phyloP scores from a whole-genome alignment of 2,113 vertebrate genomes.

The Eupsittula cactorum region DNA sequence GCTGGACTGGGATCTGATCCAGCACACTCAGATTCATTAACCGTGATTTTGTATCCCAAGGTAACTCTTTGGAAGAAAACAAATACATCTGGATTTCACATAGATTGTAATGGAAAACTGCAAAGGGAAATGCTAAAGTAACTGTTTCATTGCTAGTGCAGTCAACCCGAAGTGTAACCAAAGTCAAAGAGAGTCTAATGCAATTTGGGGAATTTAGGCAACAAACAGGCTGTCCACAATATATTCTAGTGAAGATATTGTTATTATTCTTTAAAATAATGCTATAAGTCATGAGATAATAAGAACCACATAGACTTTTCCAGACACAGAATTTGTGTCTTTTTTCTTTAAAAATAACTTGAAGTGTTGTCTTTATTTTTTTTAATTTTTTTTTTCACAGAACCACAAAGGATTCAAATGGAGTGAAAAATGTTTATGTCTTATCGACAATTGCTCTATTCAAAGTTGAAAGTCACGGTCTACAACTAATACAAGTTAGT shows the following conservation, averaged over 20 bases:
- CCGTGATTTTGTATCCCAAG: conserved; percentile 50
- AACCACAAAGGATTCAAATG: neutral
- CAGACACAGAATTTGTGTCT: neutral
- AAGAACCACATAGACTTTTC: neutral
- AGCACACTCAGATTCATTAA: conserved; percentile 57
- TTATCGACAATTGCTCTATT: neutral
- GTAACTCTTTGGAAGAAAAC: conserved; percentile 66
- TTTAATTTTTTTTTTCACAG: rapidly evolving
- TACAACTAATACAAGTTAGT: neutral
- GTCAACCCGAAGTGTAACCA: neutral
- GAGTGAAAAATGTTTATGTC: neutral
- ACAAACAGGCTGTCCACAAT: neutral
- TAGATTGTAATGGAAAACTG: conserved; percentile 39
- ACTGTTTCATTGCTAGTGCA: conserved; percentile 3
- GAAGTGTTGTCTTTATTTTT: neutral
- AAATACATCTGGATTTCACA: conserved; percentile 70
- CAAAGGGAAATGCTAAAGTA: conserved; percentile 61
- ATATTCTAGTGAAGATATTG: neutral
- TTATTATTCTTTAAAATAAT: neutral
- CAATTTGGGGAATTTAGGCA: neutral
- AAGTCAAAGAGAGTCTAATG: neutral
- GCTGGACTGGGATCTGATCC: conserved; percentile 40
- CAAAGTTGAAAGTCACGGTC: neutral
- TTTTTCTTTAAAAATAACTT: neutral
- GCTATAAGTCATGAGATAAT: neutral